These are phyloP conservation scores for Ceratothoa steindachneri DNA, from an alignment of 2,888 invertebrate species.

Conservation along the genomic window DNA sequence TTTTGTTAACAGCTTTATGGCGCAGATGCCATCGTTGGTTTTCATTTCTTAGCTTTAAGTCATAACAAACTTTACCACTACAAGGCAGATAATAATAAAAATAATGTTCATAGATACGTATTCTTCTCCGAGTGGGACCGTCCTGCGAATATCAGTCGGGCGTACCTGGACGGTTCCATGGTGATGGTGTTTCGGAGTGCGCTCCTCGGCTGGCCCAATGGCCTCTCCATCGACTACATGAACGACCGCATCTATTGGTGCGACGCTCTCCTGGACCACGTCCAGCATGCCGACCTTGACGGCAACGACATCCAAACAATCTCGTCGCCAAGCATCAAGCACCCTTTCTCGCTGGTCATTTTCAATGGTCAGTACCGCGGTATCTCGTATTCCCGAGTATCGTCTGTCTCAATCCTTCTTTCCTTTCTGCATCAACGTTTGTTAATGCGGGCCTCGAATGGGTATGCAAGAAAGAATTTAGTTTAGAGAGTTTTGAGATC, in stretches of 20 bases:
- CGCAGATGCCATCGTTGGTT: no score
- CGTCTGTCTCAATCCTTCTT: no score
- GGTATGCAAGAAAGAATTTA: no score
- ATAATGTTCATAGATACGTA: conserved; percentile 68
- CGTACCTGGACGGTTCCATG: conserved; percentile 82
- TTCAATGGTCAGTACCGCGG: conserved; percentile 55
- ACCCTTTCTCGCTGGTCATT: conserved; percentile 88
- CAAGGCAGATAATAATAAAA: no score
- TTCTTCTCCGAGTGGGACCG: conserved; percentile 96
- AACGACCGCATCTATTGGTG: conserved; percentile 92
- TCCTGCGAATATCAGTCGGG: conserved; percentile 91
- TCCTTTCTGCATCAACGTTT: no score
- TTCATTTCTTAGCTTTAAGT: no score
- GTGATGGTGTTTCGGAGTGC: conserved; percentile 82
- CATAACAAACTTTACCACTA: no score
- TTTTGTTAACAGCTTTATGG: no score
- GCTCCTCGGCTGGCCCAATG: conserved; percentile 95
- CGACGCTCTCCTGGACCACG: conserved; percentile 91
- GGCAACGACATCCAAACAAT: conserved; percentile 87
- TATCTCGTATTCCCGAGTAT: no score
- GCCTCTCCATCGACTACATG: conserved; percentile 84
- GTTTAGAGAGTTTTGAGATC: no score
- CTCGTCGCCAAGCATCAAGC: conserved; percentile 75
- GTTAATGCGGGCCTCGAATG: not conserved
- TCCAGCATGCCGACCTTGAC: conserved; percentile 86